Percentiles rank a stretch among this genome's conserved stretches.
Conservation (phyloP, 1,140 invertebrate genomes). For the Procambarus clarkii region DNA sequence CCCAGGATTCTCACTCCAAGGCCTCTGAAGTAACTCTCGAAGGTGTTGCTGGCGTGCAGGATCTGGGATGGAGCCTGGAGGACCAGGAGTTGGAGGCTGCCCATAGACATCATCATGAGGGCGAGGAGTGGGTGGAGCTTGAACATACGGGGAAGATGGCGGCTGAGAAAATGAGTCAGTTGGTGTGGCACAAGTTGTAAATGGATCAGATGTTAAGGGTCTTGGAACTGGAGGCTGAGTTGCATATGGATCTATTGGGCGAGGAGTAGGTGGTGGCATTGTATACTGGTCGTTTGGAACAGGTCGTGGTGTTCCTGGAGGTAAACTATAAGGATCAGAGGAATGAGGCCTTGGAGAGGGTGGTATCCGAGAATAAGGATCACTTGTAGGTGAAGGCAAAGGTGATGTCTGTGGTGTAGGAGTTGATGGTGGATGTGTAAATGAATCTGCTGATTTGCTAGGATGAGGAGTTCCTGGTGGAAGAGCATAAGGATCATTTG, state of each 20-base stretch:
- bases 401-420: conserved; percentile 52
- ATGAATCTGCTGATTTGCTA: conserved; percentile 48
- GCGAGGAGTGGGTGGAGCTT: conserved; percentile 58
- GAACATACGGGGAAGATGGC: conserved; percentile 40
- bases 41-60: conserved; percentile 55
- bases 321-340: conserved; percentile 37
- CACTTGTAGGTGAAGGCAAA: conserved; percentile 52
- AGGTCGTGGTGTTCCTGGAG: conserved; percentile 44
- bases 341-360: conserved; percentile 49
- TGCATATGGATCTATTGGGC: conserved; percentile 49
- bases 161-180: conserved; percentile 56
- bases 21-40: conserved; percentile 51
- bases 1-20: conserved; percentile 48
- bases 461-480: conserved; percentile 41
- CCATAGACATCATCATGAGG: conserved; percentile 60
- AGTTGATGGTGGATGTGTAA: conserved; percentile 38
- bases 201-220: conserved; percentile 43
- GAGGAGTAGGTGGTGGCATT: conserved; percentile 59
- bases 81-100: conserved; percentile 25
- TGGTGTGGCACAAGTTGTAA: conserved; percentile 34
- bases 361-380: conserved; percentile 43
- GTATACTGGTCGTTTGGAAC: conserved; percentile 35
- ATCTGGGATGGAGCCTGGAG: conserved; percentile 13
- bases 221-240: conserved; percentile 32
- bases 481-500: conserved; percentile 34